Evolutionary conservation across 2,888 invertebrate species (phyloP), one percentile per base, ranked within the genome.

Genomic region (Campoplex nolae): DNA sequence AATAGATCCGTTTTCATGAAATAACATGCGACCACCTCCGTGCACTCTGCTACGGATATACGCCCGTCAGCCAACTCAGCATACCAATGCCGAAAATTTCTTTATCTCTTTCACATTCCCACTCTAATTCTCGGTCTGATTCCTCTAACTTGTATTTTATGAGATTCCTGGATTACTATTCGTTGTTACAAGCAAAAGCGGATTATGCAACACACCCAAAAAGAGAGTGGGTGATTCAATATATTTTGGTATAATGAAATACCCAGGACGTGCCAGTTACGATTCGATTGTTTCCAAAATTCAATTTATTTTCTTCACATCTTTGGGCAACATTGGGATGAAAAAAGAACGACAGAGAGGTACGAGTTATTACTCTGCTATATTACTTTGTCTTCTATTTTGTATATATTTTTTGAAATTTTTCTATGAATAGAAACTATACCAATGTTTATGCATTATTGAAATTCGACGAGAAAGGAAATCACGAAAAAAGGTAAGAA

Each of bases 1-100:
- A 93, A 93, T 93, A 92, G 93, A 94, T 94, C 93, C 91, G 93
- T 94, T 93, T 90, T 93, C 93, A 92, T 91, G 91, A 93, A 93
- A 93, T 94, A 94, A 94, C 93, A 93, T 91, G 90, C 90, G 89
- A 84, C 74, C 76, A 54, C 71, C 78, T 75, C 70, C 70, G 42
- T 74, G 67, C 80, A 67, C 80, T 76, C 90, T 92, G 92, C 92
- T 92, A 92, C 91, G 90, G 90, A 92, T 92, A 92, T 92, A 92
- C 92, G 92, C 92, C 91, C 93, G 90, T 93, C 92, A 90, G 89
- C 89, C 85, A 85, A 77, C 87, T 88, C 88, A 92, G 81, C 92
- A 93, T 94, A 93, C 92, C 92, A 93, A 93, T 92, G 90, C 85
- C 58, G 3, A 38, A 62, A 76, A 88, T 23, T 88, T 80, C 79